phyloP scores from a whole-genome alignment of 2,113 vertebrate species.

The Melierax canorus region DNA sequence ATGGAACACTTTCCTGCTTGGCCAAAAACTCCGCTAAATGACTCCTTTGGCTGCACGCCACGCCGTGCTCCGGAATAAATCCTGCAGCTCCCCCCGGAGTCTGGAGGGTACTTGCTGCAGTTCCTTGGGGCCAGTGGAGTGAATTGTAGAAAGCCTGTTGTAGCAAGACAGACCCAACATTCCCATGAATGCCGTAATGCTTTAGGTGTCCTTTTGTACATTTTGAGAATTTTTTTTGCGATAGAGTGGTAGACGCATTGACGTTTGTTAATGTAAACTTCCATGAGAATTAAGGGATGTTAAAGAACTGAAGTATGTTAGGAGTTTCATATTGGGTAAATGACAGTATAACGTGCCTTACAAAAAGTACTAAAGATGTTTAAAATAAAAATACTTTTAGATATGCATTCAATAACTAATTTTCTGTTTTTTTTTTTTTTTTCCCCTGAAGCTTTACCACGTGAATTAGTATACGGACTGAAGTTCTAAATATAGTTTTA shows the following conservation, averaged over 20 bases:
- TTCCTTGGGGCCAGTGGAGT: background rate
- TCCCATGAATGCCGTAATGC: rapidly evolving
- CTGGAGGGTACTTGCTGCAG: background rate
- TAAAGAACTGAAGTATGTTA: background rate
- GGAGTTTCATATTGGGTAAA: background rate
- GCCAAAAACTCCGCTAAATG: background rate
- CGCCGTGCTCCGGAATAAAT: background rate
- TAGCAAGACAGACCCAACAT: background rate
- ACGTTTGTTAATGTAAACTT: background rate
- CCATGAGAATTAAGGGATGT: background rate
- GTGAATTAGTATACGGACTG: background rate
- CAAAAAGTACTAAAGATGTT: background rate
- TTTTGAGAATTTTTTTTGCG: background rate
- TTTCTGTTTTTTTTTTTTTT: background rate
- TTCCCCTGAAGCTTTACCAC: background rate
- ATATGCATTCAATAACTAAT: background rate
- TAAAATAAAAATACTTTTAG: background rate
- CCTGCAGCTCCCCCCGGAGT: constrained; percentile 30
- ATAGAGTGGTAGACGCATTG: rapidly evolving
- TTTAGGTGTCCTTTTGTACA: background rate
- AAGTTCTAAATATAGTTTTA: background rate
- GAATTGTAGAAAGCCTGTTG: background rate
- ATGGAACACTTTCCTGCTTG: constrained; percentile 52
- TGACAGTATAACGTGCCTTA: background rate
- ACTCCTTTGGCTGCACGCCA: constrained; percentile 4